Evolutionary conservation across 2,113 vertebrate genomes (phyloP), one percentile per base, ranked within the genome.

Genomic region (Corythornis vintsioides): DNA sequence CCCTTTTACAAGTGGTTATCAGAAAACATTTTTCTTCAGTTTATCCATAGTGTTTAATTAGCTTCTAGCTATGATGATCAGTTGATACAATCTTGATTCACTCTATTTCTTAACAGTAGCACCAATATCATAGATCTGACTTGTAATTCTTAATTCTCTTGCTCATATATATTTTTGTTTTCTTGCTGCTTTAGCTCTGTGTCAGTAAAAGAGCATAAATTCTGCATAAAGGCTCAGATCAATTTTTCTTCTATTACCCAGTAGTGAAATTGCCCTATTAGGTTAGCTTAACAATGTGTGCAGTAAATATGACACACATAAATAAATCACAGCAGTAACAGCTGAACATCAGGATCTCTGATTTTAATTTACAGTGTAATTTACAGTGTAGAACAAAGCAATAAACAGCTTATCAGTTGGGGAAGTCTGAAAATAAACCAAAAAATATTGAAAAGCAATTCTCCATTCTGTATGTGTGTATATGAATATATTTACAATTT

Each of bases 321-420:
- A 90, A 90, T 84, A 95, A 84, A 92, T 82, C 88, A 93, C 74
- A 82, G 63, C 65, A 91, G 52, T 55, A 88, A 79, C 11, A 86
- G 55, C 25, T 69, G 57, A 84, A 65, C 11, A 59, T 83, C 42
- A 43, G 12, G 56, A 66, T 55, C 24, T 90, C 64, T 71, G 35
- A 61, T 89, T 87, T 91, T 74, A 61, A 92, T 79, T 83, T 92
- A 92, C 86, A 93, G 10, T 53, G 21, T 59, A 67, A 60, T 83
- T 84, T 89, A 83, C 31, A 78, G 22, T 72, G 50, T 52, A 90
- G 47, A 84, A 81, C 43, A 88, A 84, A 82, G 63, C 16, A 66
- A 79, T 55, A 82, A 85, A 2, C 48, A 86, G 24, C 40, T 88
- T 86, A 64, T 48, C 28, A 80, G 15, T 65, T 4, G 0, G 29